These are phyloP conservation scores for Okapia johnstoni DNA, from an alignment of 2,113 vertebrate genomes.

Conservation along the genomic window DNA sequence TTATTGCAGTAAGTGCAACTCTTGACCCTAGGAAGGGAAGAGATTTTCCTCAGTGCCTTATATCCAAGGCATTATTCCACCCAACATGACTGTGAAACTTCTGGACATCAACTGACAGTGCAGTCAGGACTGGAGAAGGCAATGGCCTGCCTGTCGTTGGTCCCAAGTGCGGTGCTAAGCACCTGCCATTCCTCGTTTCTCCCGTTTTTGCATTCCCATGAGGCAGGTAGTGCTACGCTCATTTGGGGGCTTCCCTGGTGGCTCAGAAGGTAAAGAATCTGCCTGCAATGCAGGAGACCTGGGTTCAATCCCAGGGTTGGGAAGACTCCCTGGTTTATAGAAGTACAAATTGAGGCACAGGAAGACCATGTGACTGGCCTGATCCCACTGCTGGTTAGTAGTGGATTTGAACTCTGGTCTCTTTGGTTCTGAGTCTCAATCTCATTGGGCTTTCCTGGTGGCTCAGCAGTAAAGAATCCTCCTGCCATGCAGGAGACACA, in stretches of 20 bases:
- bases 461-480: neutral
- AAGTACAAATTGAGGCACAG: neutral
- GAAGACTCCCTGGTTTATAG: neutral
- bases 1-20: neutral
- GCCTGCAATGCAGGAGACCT: neutral
- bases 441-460: neutral
- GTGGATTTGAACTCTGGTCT: neutral
- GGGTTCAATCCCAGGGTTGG: neutral
- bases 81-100: rapidly evolving
- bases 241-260: neutral
- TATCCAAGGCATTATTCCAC: neutral
- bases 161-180: neutral
- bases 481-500: neutral
- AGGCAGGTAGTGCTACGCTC: neutral
- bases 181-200: neutral
- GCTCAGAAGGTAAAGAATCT: neutral
- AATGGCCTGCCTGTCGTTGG: rapidly evolving
- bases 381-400: neutral
- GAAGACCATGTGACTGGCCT: neutral
- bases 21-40: neutral
- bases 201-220: neutral
- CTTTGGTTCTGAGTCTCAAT: neutral
- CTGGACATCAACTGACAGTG: rapidly evolving
- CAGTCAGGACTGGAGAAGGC: neutral
- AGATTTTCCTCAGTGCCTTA: too few relatives aligned